Percentiles rank a stretch among this genome's conserved stretches.
Evolutionary conservation across 2,797 vertebrate species (phyloP).

Genomic region (Hydrophis major): DNA sequence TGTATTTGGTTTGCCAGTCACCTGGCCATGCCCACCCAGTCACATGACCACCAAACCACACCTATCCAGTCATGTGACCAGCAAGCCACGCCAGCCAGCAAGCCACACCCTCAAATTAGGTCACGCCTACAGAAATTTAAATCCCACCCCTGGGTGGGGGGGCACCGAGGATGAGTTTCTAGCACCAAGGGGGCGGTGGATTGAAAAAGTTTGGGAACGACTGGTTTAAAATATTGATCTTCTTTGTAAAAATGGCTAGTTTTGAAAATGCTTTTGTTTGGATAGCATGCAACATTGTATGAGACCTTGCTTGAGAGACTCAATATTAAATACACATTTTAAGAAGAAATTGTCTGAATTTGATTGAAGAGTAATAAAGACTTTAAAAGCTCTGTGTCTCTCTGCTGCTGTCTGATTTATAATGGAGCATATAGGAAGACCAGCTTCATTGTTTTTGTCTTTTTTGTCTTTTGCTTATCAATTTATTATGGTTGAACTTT

Average conservation of each 20-base stretch:
- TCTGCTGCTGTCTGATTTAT: neutral
- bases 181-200: too few species aligned
- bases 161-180: too few species aligned
- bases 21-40: too few species aligned
- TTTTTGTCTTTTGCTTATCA: neutral
- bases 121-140: too few species aligned
- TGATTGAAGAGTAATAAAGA: neutral
- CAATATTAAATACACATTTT: constrained; percentile 27
- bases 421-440: neutral
- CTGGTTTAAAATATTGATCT: constrained; percentile 23
- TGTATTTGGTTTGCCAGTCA: too few species aligned
- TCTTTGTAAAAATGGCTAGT: constrained; percentile 16
- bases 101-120: too few species aligned
- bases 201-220: too few species aligned
- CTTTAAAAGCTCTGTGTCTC: neutral
- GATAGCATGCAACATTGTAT: constrained; percentile 33
- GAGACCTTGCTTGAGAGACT: constrained; percentile 44
- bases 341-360: constrained; percentile 32
- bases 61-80: too few species aligned
- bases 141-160: too few species aligned
- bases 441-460: neutral
- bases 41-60: too few species aligned
- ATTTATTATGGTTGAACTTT: neutral
- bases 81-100: too few species aligned
- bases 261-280: constrained; percentile 38